Evolutionary conservation across 2,888 invertebrate genomes (phyloP), one percentile per base, ranked within the genome.

Genomic region (Mesodorylaimus sp.): DNA sequence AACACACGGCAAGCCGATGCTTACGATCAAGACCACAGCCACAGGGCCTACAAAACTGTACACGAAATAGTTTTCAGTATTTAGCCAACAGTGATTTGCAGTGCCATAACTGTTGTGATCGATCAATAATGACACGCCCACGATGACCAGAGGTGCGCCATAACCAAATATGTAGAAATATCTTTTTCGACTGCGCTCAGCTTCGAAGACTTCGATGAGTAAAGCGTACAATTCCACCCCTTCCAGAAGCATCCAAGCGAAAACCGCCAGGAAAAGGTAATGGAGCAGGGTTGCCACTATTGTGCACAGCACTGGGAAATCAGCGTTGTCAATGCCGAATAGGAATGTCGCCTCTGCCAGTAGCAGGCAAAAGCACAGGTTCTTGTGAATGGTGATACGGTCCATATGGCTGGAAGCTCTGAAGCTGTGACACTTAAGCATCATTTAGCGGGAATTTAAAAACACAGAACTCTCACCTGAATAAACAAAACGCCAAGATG

Each of bases 321-420:
- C 38, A 1, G 84, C 86, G 71, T 85, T 81, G 63, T 81, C 80
- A 62, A 91, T 85, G 53, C 91, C 91, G 57, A 80, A 77, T 62
- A 93, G 75, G 72, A 93, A 89, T 51, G 91, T 74, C 54, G 88
- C 73, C 71, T 93, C 89, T 26, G 87, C 89, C 60, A 89, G 74
- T 58, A 91, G 75, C 50, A 93, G 76, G 64, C 88, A 89, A 54
- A 83, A 74, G 71, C 89, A 91, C 56, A 95, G 76, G 73, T 93
- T 89, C 73, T 87, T 87, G 75, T 93, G 91, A 66, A 95, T 93
- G 45, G 88, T 81, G 52, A 85, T 87, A 55, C 91, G 78, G 67
- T 89, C 87, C 62, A 57, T 69, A 64, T 59, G 60, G n/a, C n/a
- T n/a, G n/a, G n/a, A n/a, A n/a, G n/a, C n/a, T n/a, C n/a, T n/a